A percentile compares a stretch with the other conserved stretches of the same genome.
phyloP scores from a whole-genome alignment of 1,140 invertebrate species.

The Harlomillsia oculata region DNA sequence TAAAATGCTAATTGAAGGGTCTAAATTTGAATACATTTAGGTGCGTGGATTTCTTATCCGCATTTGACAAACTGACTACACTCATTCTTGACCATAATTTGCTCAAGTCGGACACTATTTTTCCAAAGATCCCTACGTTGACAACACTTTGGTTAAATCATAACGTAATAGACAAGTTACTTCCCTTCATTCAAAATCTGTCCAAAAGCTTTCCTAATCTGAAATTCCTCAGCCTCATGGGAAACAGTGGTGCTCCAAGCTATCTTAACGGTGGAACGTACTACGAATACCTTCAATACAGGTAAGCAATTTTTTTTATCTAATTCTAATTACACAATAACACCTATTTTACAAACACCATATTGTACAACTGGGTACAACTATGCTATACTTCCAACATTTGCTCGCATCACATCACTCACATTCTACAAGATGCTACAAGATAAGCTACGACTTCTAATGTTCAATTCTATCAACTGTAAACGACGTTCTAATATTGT shows the following conservation, averaged over 20 bases:
- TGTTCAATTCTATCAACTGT: not conserved
- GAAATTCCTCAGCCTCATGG: conserved; percentile 62
- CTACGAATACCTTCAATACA: conserved; percentile 66
- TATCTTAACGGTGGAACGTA: conserved; percentile 63
- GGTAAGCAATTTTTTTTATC: conserved; percentile 44
- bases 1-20: no score
- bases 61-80: conserved; percentile 58
- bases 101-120: conserved; percentile 52
- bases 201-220: conserved; percentile 55
- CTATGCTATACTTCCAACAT: no score
- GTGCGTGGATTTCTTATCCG: conserved; percentile 38
- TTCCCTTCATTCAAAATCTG: conserved; percentile 58
- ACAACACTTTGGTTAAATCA: conserved; percentile 67
- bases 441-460: not conserved
- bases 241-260: conserved; percentile 62
- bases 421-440: no score
- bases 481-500: conserved; percentile 17
- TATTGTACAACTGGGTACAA: no score
- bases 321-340: no score
- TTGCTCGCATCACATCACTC: no score
- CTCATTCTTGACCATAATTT: conserved; percentile 65
- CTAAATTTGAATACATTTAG: no score
- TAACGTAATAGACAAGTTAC: conserved; percentile 57
- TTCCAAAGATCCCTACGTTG: conserved; percentile 57
- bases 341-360: no score